Evolutionary conservation across 2,888 invertebrate species (phyloP).

Genomic region (Frankliniella intonsa): DNA sequence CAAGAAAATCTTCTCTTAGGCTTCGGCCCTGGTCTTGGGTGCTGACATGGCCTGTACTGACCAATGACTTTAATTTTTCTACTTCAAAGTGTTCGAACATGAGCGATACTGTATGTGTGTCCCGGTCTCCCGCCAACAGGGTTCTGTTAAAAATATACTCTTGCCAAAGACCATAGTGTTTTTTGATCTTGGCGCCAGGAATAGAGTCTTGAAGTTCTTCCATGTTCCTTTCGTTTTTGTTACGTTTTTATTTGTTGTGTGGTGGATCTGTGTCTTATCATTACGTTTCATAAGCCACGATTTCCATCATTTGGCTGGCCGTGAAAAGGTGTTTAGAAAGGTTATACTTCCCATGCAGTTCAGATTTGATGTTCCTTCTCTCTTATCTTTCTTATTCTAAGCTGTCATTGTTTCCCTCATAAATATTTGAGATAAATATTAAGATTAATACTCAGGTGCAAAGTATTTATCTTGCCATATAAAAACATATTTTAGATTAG

Average conservation of each 20-base stretch:
- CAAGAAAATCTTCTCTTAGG: constrained; percentile 18
- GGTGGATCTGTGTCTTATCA: not conserved
- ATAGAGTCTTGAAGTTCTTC: not conserved
- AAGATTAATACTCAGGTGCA: not conserved
- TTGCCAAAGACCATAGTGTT: not conserved
- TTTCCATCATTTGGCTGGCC: too few species aligned
- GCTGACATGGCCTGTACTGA: not conserved
- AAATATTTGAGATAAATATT: not conserved
- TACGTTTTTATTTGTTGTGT: not conserved
- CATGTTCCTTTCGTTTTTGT: not conserved
- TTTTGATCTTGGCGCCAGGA: not conserved
- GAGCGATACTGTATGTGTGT: not conserved
- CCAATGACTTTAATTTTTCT: not conserved
- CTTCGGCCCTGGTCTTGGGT: not conserved
- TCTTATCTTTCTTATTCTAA: not conserved
- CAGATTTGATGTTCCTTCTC: not conserved
- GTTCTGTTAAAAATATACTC: not conserved
- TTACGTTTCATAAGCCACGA: not conserved
- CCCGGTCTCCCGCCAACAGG: not conserved
- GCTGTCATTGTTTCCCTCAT: not conserved
- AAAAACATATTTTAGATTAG: not conserved
- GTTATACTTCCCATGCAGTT: too few species aligned
- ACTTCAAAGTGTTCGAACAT: not conserved
- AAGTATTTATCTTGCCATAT: not conserved
- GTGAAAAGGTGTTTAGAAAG: too few species aligned